Base-by-base conservation (phyloP, 2,113 vertebrate species). In the Apaloderma vittatum region DNA sequence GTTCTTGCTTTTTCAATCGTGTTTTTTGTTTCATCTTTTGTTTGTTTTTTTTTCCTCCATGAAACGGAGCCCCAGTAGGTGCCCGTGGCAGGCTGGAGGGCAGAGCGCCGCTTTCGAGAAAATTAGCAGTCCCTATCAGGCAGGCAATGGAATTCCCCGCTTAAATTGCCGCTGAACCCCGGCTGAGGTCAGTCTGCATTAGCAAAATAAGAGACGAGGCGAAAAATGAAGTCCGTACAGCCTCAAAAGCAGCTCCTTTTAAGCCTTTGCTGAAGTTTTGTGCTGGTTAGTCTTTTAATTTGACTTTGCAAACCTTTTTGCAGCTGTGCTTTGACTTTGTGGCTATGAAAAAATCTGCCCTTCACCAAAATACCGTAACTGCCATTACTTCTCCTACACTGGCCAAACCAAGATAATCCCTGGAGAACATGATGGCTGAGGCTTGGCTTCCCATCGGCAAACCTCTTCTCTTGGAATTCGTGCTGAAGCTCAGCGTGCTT, bases 111-210 rank as follows among this genome's bases (percentile, higher is more conserved):
- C 34, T 55, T 40, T 12, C 0, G 2, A 9, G 23, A 40, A 37
- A 24, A 32, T 17, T 3, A 0, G 0, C 30, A 1, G 11, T 0
- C 23, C 4, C 0, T 1, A 7, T 9, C 75, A 0, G 30, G 34
- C 40, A 22, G 10, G 4, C 21, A 1, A 14, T 10, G n/a, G 3
- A 4, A 5, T 27, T 48, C 0, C 3, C 45, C 45, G 12, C 8
- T 40, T 10, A 40, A 29, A 8, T 9, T 14, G 14, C 74, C n/a
- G 16, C 34, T 52, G 27, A 12, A 6, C 8, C 37, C 15, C 18
- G 37, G 6, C 93, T 12, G 52, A 29, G 22, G 15, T 48, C 40
- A 0, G 11, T 19, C n/a, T 32, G 15, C 27, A 2, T 12, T 0
- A 51, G 21, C 3, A 11, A 51, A 20, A 11, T 7, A 30, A n/a